These are phyloP conservation scores for Atrichornis clamosus DNA, from an alignment of 2,113 vertebrate species.

Conservation along the genomic window DNA sequence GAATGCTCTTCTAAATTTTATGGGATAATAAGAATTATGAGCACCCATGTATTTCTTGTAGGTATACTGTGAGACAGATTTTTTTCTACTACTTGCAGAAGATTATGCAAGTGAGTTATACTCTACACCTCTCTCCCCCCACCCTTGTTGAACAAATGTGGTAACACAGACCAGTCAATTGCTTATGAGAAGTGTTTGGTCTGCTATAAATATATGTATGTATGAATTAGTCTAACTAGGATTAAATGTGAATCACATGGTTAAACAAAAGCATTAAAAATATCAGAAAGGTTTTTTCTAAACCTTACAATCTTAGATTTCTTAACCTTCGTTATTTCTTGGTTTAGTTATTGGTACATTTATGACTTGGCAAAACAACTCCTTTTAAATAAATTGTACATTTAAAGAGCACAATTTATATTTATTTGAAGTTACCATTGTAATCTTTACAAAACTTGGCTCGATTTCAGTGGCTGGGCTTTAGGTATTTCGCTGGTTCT, in stretches of 20 bases:
- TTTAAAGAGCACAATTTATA: conserved; percentile 36
- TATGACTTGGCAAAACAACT: conserved; percentile 30
- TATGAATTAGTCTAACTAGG: neutral
- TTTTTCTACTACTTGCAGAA: neutral
- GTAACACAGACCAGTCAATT: neutral
- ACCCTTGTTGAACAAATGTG: neutral
- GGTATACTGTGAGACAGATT: neutral
- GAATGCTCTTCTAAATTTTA: conserved; percentile 49
- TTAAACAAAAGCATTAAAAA: neutral
- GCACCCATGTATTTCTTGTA: conserved; percentile 12
- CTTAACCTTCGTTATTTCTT: conserved; percentile 1
- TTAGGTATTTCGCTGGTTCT: conserved; percentile 61
- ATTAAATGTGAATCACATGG: neutral
- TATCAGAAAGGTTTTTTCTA: neutral
- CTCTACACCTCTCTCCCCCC: neutral
- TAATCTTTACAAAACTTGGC: conserved; percentile 56
- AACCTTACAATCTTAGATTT: neutral
- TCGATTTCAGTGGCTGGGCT: conserved; percentile 26
- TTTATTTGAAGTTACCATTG: conserved; percentile 48
- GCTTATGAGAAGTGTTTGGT: neutral
- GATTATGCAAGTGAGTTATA: neutral
- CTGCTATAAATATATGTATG: neutral
- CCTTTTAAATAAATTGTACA: conserved; percentile 32
- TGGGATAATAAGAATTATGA: conserved; percentile 43
- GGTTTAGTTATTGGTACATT: conserved; percentile 9